Conservation (phyloP, 2,797 vertebrate species). For the Myotis pilosus region DNA sequence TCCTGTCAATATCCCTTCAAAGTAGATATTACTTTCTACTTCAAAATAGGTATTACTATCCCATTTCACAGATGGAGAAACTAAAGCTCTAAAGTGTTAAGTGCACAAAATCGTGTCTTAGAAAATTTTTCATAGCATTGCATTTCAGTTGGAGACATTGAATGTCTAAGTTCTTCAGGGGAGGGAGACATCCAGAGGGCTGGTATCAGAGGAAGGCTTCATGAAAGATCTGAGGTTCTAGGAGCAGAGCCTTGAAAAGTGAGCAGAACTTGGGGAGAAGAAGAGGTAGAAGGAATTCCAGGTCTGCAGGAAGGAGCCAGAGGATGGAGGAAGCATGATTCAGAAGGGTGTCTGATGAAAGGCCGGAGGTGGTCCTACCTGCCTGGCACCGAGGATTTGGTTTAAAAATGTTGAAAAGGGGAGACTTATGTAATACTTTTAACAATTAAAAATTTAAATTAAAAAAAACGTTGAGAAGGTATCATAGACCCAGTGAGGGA, state of each 20-base stretch:
- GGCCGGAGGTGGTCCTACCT: not conserved
- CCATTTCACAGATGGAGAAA: conserved; percentile 18
- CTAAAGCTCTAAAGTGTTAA: not conserved
- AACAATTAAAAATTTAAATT: too few relatives aligned
- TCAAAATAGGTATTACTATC: not conserved
- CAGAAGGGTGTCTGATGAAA: not conserved
- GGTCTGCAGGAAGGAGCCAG: not conserved
- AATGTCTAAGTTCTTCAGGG: not conserved
- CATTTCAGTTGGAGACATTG: not conserved
- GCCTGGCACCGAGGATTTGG: not conserved
- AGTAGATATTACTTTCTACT: not conserved
- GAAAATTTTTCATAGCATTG: not conserved
- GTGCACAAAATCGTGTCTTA: not conserved
- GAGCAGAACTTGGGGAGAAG: not conserved
- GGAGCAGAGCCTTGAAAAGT: not conserved
- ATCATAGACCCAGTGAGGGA: not conserved
- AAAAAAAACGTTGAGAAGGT: not conserved
- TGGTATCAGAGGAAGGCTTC: not conserved
- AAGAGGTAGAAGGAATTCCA: not conserved
- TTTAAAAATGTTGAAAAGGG: not conserved
- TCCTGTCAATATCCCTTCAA: not conserved
- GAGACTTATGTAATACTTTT: too few relatives aligned
- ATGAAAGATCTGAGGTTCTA: not conserved
- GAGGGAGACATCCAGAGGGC: not conserved
- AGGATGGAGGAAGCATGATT: not conserved